Evolutionary conservation across 2,113 vertebrate species (phyloP).

Genomic region (Arothron firmamentum): DNA sequence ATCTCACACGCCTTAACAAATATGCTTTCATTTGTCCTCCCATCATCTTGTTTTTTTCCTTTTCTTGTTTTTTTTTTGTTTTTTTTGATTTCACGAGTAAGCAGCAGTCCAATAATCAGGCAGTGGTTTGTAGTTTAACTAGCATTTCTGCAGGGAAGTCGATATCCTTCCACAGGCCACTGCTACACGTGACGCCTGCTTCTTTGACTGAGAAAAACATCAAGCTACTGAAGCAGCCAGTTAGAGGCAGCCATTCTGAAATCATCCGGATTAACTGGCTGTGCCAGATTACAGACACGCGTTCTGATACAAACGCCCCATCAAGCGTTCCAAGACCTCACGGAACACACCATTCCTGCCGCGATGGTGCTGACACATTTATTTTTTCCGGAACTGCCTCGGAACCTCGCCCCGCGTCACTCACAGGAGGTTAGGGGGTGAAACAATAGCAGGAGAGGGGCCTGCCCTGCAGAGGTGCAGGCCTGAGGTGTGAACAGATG

Average conservation of each 20-base stretch:
- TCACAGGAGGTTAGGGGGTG: conserved; percentile 50
- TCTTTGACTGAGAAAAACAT: conserved; percentile 3
- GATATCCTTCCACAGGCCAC: background rate
- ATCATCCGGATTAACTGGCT: conserved; percentile 25
- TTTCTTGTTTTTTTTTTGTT: too few relatives aligned
- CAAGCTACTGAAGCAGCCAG: too few relatives aligned
- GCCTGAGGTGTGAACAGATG: conserved; percentile 75
- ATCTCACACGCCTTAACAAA: too few relatives aligned
- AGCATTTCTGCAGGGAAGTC: too few relatives aligned
- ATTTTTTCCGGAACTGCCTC: background rate
- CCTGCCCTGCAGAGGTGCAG: conserved; percentile 40
- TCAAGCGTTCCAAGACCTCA: conserved; percentile 10
- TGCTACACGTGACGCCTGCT: conserved; percentile 10
- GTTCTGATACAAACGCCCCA: conserved; percentile 14
- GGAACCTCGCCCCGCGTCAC: conserved; percentile 29
- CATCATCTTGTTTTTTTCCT: too few relatives aligned
- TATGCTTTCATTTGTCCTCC: too few relatives aligned
- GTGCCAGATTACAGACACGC: conserved; percentile 21
- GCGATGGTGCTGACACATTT: too few relatives aligned
- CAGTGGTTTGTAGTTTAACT: background rate
- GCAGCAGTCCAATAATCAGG: background rate
- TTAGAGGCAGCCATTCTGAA: too few relatives aligned
- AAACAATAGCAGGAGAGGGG: conserved; percentile 48
- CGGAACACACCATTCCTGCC: too few relatives aligned
- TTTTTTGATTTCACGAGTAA: background rate